Evolutionary conservation across 2,797 vertebrate species (phyloP).

Genomic region (Bovichtus diacanthus): DNA sequence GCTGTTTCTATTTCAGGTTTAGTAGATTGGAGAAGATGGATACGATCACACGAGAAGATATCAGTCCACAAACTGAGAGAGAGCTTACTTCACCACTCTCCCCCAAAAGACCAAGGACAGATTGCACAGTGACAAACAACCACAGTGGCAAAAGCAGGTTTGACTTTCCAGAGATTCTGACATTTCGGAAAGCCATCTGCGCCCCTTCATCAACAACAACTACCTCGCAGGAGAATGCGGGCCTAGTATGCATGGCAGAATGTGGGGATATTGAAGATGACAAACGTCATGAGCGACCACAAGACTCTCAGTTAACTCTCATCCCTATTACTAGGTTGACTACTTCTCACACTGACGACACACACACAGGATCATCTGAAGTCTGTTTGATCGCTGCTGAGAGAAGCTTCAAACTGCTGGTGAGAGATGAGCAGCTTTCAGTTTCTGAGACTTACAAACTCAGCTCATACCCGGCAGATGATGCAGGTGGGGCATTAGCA

Average conservation of each 20-base stretch:
- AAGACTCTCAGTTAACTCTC: slow-evolving; percentile 17
- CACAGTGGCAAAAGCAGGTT: slow-evolving; percentile 22
- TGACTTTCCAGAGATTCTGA: slow-evolving; percentile 42
- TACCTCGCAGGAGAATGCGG: background rate
- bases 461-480: slow-evolving; percentile 33
- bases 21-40: slow-evolving; percentile 66
- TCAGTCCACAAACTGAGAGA: slow-evolving; percentile 20
- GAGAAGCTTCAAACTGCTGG: slow-evolving; percentile 15
- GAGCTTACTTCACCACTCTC: slow-evolving; percentile 35
- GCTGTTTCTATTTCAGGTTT: slow-evolving; percentile 49
- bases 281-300: slow-evolving; percentile 14
- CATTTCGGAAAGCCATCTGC: slow-evolving; percentile 25
- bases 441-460: slow-evolving; percentile 51
- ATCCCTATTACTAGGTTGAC: background rate
- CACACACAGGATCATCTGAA: slow-evolving; percentile 15
- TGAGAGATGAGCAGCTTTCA: slow-evolving; percentile 49
- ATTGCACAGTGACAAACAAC: slow-evolving; percentile 28
- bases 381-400: slow-evolving; percentile 28
- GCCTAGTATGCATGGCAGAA: background rate
- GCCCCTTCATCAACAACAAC: background rate
- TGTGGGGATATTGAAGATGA: slow-evolving; percentile 6
- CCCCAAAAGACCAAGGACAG: slow-evolving; percentile 64
- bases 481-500: slow-evolving; percentile 50
- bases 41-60: slow-evolving; percentile 29
- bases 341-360: background rate